A percentile compares a stretch with the other conserved stretches of the same genome.
These are phyloP conservation scores for Erynnis tages DNA, from an alignment of 2,888 invertebrate genomes.

Conservation along the genomic window DNA sequence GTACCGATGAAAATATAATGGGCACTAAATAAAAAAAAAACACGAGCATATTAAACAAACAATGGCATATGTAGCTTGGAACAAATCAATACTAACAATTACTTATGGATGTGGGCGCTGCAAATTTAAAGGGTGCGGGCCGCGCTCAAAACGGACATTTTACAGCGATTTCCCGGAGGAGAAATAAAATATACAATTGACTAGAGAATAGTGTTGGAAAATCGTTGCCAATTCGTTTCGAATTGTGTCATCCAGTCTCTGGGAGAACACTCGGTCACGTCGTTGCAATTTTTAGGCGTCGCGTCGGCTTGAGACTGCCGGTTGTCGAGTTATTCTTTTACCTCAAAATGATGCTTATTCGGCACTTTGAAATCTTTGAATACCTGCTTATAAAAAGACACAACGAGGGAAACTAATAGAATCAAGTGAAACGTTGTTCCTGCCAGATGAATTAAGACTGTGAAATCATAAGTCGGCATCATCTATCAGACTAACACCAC, in stretches of 20 bases:
- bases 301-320: neutral
- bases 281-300: neutral
- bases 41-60: neutral
- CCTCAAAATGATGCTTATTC: neutral
- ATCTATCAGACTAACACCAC: no score
- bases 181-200: constrained; percentile 34
- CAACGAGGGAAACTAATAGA: no score
- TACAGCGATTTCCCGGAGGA: constrained; percentile 32
- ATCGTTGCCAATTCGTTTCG: constrained; percentile 48
- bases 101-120: constrained; percentile 5
- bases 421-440: no score
- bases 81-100: constrained; percentile 9
- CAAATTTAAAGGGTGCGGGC: constrained; percentile 12
- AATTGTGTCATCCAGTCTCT: constrained; percentile 43
- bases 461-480: no score
- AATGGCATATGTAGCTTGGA: neutral
- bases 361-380: neutral
- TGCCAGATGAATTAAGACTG: no score
- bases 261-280: neutral
- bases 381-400: no score
- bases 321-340: neutral
- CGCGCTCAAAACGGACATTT: constrained; percentile 30
- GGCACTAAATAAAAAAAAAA: neutral
- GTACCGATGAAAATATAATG: no score
- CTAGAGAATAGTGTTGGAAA: constrained; percentile 41